Evolutionary conservation across 2,113 vertebrate genomes (phyloP), one percentile per base, ranked within the genome.

Genomic region (Ginglymostoma cirratum): DNA sequence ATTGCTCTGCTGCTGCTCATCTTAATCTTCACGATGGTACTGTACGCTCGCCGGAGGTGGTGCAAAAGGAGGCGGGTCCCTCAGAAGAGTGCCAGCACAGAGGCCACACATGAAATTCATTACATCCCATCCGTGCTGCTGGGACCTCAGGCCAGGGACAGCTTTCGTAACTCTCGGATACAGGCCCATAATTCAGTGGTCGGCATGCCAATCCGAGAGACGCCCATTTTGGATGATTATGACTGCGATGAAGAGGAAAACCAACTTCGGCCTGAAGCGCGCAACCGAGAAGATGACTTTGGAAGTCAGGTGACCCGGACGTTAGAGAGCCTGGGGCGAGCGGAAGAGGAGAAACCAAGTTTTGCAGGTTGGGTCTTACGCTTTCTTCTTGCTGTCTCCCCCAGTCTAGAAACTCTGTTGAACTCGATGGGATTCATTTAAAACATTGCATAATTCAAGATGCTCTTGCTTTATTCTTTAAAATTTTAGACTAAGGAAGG

Each of bases 31-130:
- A 99, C 98, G 0, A 98, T 99, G 95, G 99, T 99, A 5, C 97
- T 99, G 61, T 99, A 99, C 0, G 99, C 99, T 3, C 99, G 99
- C 87, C 98, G 99, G 6, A 99, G 98, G 52, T 99, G 99, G 99
- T 98, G 99, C 97, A 99, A 99, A 96, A 98, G 99, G 0, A 98
- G 99, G 48, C 98, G 98, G 5, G 98, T 99, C 85, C 99, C 99
- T 0, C 99, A 99, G 97, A 99, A 99, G 97, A 99, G 99, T 0
- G 99, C 99, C 42, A 99, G 99, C 97, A 99, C 99, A 0, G 99
- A 99, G 97, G 99, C 99, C 96, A 99, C 99, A 0, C 99, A 99
- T 0, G 99, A 99, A 97, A 99, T 99, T 97, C 99, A 99, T 97
- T 99, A 99, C 97, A 99, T 99, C 95, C 99, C 99, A 0, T 99